Conservation (phyloP, 2,797 vertebrate species). For the Halcyon leucocephala region DNA sequence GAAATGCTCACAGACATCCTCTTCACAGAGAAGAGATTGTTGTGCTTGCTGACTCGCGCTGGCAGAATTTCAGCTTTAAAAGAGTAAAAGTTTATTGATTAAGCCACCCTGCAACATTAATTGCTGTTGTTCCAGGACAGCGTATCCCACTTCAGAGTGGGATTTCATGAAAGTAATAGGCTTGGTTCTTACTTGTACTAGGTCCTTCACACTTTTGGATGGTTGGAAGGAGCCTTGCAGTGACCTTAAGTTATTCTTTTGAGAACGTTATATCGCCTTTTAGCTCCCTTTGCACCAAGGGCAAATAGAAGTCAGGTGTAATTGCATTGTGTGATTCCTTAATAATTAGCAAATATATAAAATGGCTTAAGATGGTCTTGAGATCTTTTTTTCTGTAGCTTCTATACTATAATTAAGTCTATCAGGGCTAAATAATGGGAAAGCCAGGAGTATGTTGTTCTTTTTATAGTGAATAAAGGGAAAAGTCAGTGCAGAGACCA, state of each 20-base stretch:
- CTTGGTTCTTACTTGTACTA: not conserved
- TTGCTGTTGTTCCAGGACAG: not conserved
- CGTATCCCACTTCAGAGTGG: not conserved
- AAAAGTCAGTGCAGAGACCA: not conserved
- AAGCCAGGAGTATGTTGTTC: not conserved
- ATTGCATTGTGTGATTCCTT: not conserved
- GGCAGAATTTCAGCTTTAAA: not conserved
- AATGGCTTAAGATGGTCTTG: not conserved
- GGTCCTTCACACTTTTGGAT: not conserved
- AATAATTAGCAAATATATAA: not conserved
- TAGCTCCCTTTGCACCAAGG: not conserved
- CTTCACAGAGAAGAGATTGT: not conserved
- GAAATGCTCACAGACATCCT: not conserved
- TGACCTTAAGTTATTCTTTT: not conserved
- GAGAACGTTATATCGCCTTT: not conserved
- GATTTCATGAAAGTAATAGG: not conserved
- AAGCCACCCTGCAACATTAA: not conserved
- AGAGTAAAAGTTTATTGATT: not conserved
- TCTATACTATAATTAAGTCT: not conserved
- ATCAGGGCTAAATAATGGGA: not conserved
- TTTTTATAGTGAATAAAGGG: not conserved
- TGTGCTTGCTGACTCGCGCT: not conserved
- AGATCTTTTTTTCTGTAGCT: not conserved
- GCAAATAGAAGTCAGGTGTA: not conserved
- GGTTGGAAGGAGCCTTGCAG: not conserved